phyloP scores from a whole-genome alignment of 2,888 invertebrate genomes.

The Dexiosoma caninum region DNA sequence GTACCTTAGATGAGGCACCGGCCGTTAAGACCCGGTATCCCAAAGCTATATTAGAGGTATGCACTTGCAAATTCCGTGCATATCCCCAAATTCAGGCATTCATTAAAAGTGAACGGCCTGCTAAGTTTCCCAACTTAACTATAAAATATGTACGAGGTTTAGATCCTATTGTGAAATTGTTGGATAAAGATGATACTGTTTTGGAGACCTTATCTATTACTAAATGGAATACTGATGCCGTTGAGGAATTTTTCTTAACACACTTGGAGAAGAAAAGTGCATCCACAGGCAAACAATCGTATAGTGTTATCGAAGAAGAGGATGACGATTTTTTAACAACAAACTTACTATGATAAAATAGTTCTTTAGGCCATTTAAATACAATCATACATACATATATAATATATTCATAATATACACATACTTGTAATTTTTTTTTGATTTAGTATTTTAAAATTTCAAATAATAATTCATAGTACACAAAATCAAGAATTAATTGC shows the following conservation, averaged over 20 bases:
- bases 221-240: constrained; percentile 99
- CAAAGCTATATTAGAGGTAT: constrained; percentile 95
- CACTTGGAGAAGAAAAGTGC: constrained; percentile 82
- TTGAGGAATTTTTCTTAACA: constrained; percentile 96
- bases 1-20: constrained; percentile 85
- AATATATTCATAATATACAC: too few species aligned
- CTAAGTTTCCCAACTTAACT: constrained; percentile 92
- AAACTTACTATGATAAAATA: constrained; percentile 74
- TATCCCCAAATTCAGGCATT: constrained; percentile 99
- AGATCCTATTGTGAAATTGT: constrained; percentile 94
- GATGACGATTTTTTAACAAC: constrained; percentile 79
- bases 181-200: constrained; percentile 89
- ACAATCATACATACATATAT: too few species aligned
- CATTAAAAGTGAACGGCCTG: constrained; percentile 93
- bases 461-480: too few species aligned
- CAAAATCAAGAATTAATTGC: too few species aligned
- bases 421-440: too few species aligned
- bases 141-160: constrained; percentile 95
- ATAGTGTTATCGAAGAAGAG: constrained; percentile 78
- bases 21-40: constrained; percentile 88
- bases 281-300: constrained; percentile 71
- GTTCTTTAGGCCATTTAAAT: too few species aligned
- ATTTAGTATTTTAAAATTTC: too few species aligned
- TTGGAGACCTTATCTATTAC: constrained; percentile 95
- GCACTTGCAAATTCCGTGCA: constrained; percentile 98